Evolutionary conservation across 2,888 invertebrate species (phyloP).

Genomic region (Anarsia innoxiella): DNA sequence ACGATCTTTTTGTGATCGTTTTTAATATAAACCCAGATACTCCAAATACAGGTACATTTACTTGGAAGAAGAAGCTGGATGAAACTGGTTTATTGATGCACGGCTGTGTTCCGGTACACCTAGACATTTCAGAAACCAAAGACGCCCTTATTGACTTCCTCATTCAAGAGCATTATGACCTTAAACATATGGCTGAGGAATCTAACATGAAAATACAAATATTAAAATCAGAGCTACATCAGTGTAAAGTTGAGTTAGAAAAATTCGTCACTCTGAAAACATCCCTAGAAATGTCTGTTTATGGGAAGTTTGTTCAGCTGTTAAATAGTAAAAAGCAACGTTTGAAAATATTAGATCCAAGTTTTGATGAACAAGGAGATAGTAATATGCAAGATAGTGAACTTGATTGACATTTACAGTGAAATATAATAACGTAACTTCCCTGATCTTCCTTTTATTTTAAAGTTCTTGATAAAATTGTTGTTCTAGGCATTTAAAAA

Average conservation of each 20-base stretch:
- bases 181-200: slow-evolving; percentile 23
- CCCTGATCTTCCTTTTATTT: too few species aligned
- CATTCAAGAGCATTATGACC: slow-evolving; percentile 36
- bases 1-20: slow-evolving; percentile 27
- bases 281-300: slow-evolving; percentile 39
- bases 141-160: slow-evolving; percentile 40
- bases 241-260: slow-evolving; percentile 38
- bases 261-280: slow-evolving; percentile 40
- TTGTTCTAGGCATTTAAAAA: background rate
- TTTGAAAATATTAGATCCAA: slow-evolving; percentile 46
- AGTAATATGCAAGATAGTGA: background rate
- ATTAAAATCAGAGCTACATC: slow-evolving; percentile 30
- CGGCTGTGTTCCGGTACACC: slow-evolving; percentile 36
- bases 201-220: slow-evolving; percentile 23
- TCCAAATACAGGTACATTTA: slow-evolving; percentile 30
- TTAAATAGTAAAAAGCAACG: slow-evolving; percentile 55
- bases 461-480: background rate
- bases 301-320: slow-evolving; percentile 52
- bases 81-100: slow-evolving; percentile 30
- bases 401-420: background rate
- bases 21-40: slow-evolving; percentile 23
- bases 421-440: too few species aligned
- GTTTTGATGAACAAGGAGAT: slow-evolving; percentile 17
- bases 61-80: slow-evolving; percentile 43
- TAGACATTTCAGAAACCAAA: slow-evolving; percentile 27